Percentiles rank a stretch among this genome's conserved stretches.
Evolutionary conservation across 2,888 invertebrate species (phyloP).

Genomic region (Drosophila quinaria): DNA sequence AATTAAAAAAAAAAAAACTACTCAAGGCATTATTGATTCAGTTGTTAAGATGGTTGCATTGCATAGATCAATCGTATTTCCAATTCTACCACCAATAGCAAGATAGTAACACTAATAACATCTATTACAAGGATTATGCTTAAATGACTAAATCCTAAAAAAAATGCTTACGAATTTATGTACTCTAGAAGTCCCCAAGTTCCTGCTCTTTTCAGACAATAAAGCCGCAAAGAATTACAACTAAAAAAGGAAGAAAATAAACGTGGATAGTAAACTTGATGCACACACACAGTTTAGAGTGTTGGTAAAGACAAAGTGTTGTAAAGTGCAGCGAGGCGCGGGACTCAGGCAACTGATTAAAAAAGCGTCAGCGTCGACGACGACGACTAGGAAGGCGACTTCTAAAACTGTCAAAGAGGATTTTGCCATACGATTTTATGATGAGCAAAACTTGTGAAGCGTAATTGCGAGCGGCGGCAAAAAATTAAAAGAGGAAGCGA

Average conservation of each 20-base stretch:
- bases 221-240: slow-evolving; percentile 29
- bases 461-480: slow-evolving; percentile 59
- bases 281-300: slow-evolving; percentile 14
- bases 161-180: not conserved
- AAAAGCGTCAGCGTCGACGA: slow-evolving; percentile 41
- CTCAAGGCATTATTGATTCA: too few relatives aligned
- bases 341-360: slow-evolving; percentile 72
- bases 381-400: slow-evolving; percentile 28
- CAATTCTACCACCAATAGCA: too few relatives aligned
- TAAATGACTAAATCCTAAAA: not conserved
- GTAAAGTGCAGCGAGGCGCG: slow-evolving; percentile 62
- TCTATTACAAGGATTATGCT: too few relatives aligned
- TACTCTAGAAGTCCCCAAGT: not conserved
- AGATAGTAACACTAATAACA: too few relatives aligned
- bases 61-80: too few relatives aligned
- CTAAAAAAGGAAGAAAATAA: slow-evolving; percentile 11
- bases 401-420: slow-evolving; percentile 73
- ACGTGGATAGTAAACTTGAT: slow-evolving; percentile 8
- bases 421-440: slow-evolving; percentile 64
- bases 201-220: slow-evolving; percentile 36
- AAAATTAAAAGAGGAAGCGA: slow-evolving; percentile 58
- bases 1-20: too few relatives aligned
- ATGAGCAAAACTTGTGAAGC: slow-evolving; percentile 75
- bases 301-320: slow-evolving; percentile 56
- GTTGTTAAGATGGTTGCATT: too few relatives aligned